Base-by-base conservation (phyloP, 2,888 invertebrate species). In the Antheraea yamamai region DNA sequence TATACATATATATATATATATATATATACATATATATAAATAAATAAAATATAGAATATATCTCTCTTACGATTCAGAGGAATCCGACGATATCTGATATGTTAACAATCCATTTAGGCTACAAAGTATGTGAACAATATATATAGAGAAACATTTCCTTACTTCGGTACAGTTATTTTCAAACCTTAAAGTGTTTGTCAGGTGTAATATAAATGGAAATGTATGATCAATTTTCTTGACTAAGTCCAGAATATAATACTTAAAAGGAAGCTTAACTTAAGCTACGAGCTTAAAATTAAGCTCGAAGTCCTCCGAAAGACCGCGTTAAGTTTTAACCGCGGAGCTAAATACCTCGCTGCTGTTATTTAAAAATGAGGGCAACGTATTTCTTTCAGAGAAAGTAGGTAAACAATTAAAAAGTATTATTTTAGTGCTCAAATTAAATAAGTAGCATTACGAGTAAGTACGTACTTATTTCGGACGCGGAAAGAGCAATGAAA, bases 211-310 rank as follows among this genome's bases (percentile, higher is more conserved):
- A 71, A 76, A 79, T 75, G 55, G 78, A 80, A 81, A 82, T 81
- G 75, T 81, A 81, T 78, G 79, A 75, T 77, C 70, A 74, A 77
- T 75, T 76, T 73, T 75, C 61, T 73, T 68, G 78, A 78, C 78
- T 81, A 80, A 79, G 77, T 74, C 78, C 61, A 71, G 75, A 78
- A 80, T 75, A 82, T 16, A 66, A 66, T 79, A 79, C 77, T 79
- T 78, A 77, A 79, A 78, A 78, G 78, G 77, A 79, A 79, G 76
- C 79, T 78, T 71, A 79, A 82, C 77, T 83, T 81, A 83, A 84
- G 80, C 82, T 71, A 55, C 23, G 58, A 77, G 80, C 79, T 84
- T 80, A 75, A 83, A 79, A 73, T 85, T 81, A 84, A 85, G 83
- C 35, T 39, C 39, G 70, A 77, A 79, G 79, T 77, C 76, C 76